Evolutionary conservation across 2,113 vertebrate genomes (phyloP), one percentile per base, ranked within the genome.

Genomic region (Probosciger aterrimus): DNA sequence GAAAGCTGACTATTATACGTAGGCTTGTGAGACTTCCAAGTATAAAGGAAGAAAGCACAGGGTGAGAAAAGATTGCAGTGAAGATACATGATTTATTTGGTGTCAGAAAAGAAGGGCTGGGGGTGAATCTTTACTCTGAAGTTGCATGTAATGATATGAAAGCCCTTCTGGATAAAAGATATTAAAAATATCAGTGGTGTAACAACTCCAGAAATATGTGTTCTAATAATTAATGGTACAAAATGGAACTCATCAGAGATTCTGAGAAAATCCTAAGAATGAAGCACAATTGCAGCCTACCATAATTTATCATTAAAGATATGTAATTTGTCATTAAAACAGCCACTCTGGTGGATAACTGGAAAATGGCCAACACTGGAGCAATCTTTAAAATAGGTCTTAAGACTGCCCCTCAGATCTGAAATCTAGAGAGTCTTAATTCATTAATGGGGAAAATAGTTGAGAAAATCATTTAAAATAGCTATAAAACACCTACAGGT

Each of bases 311-410:
- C 47, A 62, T 82, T 95, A 92, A 93, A 92, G 60, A 46, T 81
- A 69, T 7, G 74, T 75, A 95, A 91, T 96, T 95, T 41, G 91
- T 97, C 91, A 86, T 88, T 94, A 95, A 94, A 96, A 96, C 44
- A 95, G 49, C 68, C 67, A 59, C 86, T 97, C 77, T 78, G 59
- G 50, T 91, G 49, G 59, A 30, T 88, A 82, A 64, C 59, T 92
- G 92, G 84, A 90, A 93, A 75, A 75, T 43, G 39, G 81, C 95
- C 91, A 96, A 44, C 55, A 47, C 63, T 25, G 25, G 69, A 88
- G 62, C 31, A 76, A 93, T 91, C 74, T 88, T 92, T 94, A 93
- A 96, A 96, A 62, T 2, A 88, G 81, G 70, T 95, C 44, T 97
- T 89, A 91, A 91, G 52, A 82, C 62, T 81, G 37, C 82, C 57